Conservation (phyloP, 2,113 vertebrate genomes). For the Syngnathus scovelli region DNA sequence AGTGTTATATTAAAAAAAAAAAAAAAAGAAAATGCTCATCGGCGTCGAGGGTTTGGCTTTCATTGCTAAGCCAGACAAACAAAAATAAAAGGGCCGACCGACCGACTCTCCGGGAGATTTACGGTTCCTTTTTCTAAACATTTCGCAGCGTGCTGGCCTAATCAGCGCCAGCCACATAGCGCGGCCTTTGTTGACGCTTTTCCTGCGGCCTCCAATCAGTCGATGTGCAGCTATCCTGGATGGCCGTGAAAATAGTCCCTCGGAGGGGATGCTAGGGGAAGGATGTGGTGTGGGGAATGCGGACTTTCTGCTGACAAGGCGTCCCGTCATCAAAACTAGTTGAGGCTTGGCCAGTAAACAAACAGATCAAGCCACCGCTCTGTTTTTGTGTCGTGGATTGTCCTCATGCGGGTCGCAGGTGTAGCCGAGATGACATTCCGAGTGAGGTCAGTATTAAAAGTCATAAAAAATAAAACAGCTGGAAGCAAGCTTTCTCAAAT, state of each 20-base stretch:
- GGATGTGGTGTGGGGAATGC: conserved; percentile 66
- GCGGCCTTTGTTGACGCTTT: conserved; percentile 42
- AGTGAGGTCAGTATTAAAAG: neutral
- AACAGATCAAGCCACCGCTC: neutral
- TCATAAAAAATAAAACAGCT: neutral
- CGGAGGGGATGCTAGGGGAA: conserved; percentile 41
- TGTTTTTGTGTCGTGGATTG: neutral
- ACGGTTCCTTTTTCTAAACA: conserved; percentile 15
- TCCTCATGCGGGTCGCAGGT: neutral
- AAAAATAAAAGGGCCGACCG: neutral
- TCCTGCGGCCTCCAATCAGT: conserved; percentile 53
- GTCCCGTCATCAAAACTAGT: conserved; percentile 37
- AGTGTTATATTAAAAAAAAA: neutral
- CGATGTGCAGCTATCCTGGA: conserved; percentile 48
- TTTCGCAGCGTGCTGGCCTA: conserved; percentile 5
- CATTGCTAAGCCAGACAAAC: conserved; percentile 16
- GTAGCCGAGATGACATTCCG: neutral
- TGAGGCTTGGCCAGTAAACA: conserved; percentile 2
- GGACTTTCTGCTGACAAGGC: conserved; percentile 57
- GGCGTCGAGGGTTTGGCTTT: conserved; percentile 5
- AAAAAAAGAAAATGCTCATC: neutral
- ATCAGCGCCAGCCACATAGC: conserved; percentile 25
- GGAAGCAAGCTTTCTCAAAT: neutral
- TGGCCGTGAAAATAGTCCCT: conserved; percentile 43
- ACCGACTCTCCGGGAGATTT: conserved; percentile 1